Conservation (phyloP, 2,113 vertebrate genomes). For the Steatornis caripensis region DNA sequence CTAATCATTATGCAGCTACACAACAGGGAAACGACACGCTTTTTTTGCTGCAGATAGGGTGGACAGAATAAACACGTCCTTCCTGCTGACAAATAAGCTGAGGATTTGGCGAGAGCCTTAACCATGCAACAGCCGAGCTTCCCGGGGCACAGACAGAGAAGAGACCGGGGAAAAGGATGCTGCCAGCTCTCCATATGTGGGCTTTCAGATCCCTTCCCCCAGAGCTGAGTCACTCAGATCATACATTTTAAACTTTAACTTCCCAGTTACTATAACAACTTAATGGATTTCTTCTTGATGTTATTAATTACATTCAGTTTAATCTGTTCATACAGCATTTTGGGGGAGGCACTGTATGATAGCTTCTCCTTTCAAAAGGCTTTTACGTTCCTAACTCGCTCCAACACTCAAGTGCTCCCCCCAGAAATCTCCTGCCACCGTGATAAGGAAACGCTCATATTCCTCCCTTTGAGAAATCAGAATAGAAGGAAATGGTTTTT, state of each 20-base stretch:
- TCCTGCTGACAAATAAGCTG: background rate
- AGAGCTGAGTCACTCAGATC: conserved; percentile 38
- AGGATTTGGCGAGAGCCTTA: background rate
- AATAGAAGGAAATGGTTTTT: background rate
- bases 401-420: background rate
- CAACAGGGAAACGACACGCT: background rate
- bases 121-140: background rate
- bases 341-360: background rate
- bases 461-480: background rate
- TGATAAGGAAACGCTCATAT: conserved; percentile 1
- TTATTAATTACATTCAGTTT: conserved; percentile 32
- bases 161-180: background rate
- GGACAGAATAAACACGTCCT: background rate
- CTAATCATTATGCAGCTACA: fast-evolving
- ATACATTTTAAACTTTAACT: background rate
- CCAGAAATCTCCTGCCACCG: background rate
- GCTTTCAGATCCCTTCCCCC: conserved; percentile 31
- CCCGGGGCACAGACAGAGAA: fast-evolving
- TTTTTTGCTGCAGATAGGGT: background rate
- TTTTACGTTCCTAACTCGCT: background rate
- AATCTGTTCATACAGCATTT: background rate
- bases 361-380: background rate
- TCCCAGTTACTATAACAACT: conserved; percentile 69
- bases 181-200: background rate
- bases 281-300: conserved; percentile 45